These are phyloP conservation scores for Chaitophorus viminalis DNA, from an alignment of 2,888 invertebrate genomes.

Conservation along the genomic window DNA sequence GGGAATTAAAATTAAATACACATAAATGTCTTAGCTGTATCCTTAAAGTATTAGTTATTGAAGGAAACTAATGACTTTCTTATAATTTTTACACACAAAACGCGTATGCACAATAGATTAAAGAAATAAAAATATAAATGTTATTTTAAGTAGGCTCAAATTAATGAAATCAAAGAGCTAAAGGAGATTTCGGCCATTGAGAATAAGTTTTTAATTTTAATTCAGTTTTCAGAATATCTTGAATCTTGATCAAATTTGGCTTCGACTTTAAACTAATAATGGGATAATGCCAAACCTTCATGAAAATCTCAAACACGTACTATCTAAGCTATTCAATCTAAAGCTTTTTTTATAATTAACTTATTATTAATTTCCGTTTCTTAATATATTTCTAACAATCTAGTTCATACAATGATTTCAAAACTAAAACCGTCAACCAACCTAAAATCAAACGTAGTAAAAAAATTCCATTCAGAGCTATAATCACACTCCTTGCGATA, in stretches of 20 bases:
- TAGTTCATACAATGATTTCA: neutral
- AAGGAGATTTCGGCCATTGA: too few relatives aligned
- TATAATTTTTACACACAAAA: neutral
- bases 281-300: neutral
- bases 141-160: neutral
- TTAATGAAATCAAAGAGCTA: too few relatives aligned
- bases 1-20: neutral
- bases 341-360: neutral
- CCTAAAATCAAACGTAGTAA: neutral
- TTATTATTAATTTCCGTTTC: too few relatives aligned
- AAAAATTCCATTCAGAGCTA: neutral
- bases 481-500: neutral
- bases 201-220: neutral
- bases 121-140: too few relatives aligned
- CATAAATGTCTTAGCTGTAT: neutral
- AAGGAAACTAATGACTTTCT: neutral
- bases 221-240: neutral
- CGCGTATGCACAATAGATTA: neutral
- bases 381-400: neutral
- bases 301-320: neutral
- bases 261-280: neutral
- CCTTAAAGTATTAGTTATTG: neutral
- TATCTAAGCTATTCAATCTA: neutral
- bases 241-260: neutral
- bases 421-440: neutral